A percentile compares a stretch with the other conserved stretches of the same genome.
These are phyloP conservation scores for Lethrus apterus DNA, from an alignment of 1,140 invertebrate genomes.

Conservation along the genomic window DNA sequence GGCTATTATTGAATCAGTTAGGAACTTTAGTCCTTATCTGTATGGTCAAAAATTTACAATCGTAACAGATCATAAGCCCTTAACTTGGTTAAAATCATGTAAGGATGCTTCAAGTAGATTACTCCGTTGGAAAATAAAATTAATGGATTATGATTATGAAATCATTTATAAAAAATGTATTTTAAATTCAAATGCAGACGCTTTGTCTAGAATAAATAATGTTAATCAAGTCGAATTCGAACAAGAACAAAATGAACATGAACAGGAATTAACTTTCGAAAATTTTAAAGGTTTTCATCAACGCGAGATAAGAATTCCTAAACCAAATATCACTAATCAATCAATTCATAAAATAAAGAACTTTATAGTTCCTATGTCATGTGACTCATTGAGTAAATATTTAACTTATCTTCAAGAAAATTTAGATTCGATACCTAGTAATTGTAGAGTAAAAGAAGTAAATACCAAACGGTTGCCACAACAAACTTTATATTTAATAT, in stretches of 20 bases:
- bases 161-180: slow-evolving; percentile 2
- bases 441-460: too few relatives aligned
- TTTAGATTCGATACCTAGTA: too few relatives aligned
- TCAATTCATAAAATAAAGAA: too few relatives aligned
- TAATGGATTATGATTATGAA: slow-evolving; percentile 9
- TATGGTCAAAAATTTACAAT: slow-evolving; percentile 32
- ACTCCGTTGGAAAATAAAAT: background rate
- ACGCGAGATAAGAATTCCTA: slow-evolving; percentile 1
- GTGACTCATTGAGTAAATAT: too few relatives aligned
- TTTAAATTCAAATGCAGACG: slow-evolving; percentile 10
- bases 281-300: slow-evolving; percentile 7
- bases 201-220: background rate
- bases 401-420: too few relatives aligned
- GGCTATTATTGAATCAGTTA: slow-evolving; percentile 27
- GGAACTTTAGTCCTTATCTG: slow-evolving; percentile 38
- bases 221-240: slow-evolving; percentile 1
- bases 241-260: too few relatives aligned
- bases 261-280: slow-evolving; percentile 4
- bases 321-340: background rate
- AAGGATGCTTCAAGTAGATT: slow-evolving; percentile 2
- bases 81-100: slow-evolving; percentile 18
- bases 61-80: slow-evolving; percentile 31
- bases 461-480: too few relatives aligned
- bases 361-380: too few relatives aligned
- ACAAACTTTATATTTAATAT: too few relatives aligned